Base-by-base conservation (phyloP, 2,113 vertebrate genomes). In the Petrocephalus microphthalmus region DNA sequence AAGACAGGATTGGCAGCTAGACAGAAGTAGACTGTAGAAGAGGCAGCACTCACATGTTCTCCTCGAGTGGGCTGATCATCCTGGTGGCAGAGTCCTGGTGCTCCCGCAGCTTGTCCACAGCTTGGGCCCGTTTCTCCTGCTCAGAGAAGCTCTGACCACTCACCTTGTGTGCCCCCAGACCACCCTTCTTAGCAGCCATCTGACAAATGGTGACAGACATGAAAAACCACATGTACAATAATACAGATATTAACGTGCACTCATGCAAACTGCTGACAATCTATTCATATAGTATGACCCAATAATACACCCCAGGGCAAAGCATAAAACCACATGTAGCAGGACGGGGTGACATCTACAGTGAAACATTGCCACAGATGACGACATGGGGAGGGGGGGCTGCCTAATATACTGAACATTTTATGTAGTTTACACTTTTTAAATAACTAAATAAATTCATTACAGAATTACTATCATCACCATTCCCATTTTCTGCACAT, bases 151-250 rank as follows among this genome's bases (percentile, higher is more conserved):
- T 96, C 42, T 95, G 93, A 42, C 94, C 95, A 89, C 97, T 97
- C 49, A 99, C 95, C 92, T 98, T 99, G 90, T 99, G 98, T 78
- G 98, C 98, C 0, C 98, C 98, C 89, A 99, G 93, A 13, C 97
- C 96, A 5, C 95, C 96, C 90, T 97, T 99, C 89, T 96, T 99
- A 88, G 95, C 92, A 57, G 96, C 97, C 20, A 97, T 91, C 98
- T 99, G 88, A 51, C 25, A 90, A 74, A 11, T 29, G 67, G 25
- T 17, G 81, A 89, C 22, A 22, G 45, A 88, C 13, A 81, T 29
- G 88, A 81, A 71, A 22, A 4, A 22, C 25, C 25, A 49, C 19
- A 57, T 33, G 54, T 8, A n/a, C n/a, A 29, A n/a, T 67, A 8
- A 64, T 29, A 29, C 60, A 67, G 60, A 67, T 10, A 67, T 15